Conservation (phyloP, 2,888 invertebrate genomes). For the Myathropa florea region DNA sequence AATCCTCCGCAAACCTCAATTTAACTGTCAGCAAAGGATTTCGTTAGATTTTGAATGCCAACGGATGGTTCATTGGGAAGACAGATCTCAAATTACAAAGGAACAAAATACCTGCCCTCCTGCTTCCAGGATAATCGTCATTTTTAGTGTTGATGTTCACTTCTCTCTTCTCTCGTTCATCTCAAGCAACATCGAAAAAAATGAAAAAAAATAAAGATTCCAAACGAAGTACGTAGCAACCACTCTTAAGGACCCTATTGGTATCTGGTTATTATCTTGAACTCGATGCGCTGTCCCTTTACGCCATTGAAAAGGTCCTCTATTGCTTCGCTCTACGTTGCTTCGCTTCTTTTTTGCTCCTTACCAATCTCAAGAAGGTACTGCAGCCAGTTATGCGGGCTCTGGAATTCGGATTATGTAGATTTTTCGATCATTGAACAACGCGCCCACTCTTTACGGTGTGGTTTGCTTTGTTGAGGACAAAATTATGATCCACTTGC, state of each 20-base stretch:
- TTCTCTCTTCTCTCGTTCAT: constrained; percentile 34
- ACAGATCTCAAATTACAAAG: constrained; percentile 53
- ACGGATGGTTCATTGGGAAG: neutral
- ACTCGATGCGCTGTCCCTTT: constrained; percentile 51
- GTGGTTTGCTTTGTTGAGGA: constrained; percentile 35
- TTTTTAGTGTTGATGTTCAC: constrained; percentile 39
- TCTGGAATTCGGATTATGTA: constrained; percentile 70
- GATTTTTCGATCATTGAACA: constrained; percentile 53
- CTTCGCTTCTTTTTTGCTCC: constrained; percentile 18
- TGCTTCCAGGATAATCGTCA: constrained; percentile 46
- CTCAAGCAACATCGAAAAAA: neutral
- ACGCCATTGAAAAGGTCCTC: constrained; percentile 43
- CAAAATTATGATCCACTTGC: constrained; percentile 67
- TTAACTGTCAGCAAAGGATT: constrained; percentile 13
- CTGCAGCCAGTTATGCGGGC: constrained; percentile 65
- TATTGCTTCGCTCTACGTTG: neutral
- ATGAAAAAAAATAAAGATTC: neutral
- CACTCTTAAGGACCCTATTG: constrained; percentile 54
- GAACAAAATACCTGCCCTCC: constrained; percentile 48
- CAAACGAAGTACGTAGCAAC: constrained; percentile 4
- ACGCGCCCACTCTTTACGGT: constrained; percentile 29
- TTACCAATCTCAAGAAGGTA: constrained; percentile 50
- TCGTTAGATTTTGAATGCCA: neutral
- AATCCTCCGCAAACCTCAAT: neutral
- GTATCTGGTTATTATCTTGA: constrained; percentile 57